Evolutionary conservation across 2,797 vertebrate species (phyloP), one percentile per base, ranked within the genome.

Genomic region (Hippocampus kuda): DNA sequence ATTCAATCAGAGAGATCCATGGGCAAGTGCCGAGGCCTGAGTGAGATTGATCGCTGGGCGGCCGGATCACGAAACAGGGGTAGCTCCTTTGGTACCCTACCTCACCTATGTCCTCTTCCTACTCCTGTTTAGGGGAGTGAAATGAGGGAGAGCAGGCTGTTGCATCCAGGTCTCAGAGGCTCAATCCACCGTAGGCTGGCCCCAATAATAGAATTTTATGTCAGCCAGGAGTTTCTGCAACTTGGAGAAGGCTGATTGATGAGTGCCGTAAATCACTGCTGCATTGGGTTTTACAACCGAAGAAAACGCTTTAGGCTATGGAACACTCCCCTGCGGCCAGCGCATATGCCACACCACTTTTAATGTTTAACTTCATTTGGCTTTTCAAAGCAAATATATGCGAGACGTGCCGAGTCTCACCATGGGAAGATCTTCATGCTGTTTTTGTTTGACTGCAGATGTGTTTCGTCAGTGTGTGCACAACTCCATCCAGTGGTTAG

Each of bases 1-100:
- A 84, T 86, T 84, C 76, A 85, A 82, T 89, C 83, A 82, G 67
- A 57, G 74, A 81, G 82, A 83, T 81, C 81, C 81, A 84, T 65
- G 76, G 71, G 72, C 67, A 74, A 0, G 65, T 42, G 66, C 60
- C 0, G 71, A 64, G 69, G 74, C 71, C 73, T 70, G 84, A 84
- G 81, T 80, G 80, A 88, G 85, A 88, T 87, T 48, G 86, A 88
- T 87, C 78, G 77, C 67, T 66, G 10, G 69, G 70, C 74, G 70
- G 67, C 75, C 74, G 49, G 83, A 81, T 80, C 72, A 71, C 16
- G n/a, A 67, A 78, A 53, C 22, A 67, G 68, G 85, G 77, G 71
- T 80, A 81, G 68, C 62, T 83, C 82, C 81, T 77, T 27, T 0
- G 77, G 67, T 74, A 18, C 70, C 22, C 30, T 65, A 79, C 70